Evolutionary conservation across 2,113 vertebrate species (phyloP).

Genomic region (Trogon melanurus): DNA sequence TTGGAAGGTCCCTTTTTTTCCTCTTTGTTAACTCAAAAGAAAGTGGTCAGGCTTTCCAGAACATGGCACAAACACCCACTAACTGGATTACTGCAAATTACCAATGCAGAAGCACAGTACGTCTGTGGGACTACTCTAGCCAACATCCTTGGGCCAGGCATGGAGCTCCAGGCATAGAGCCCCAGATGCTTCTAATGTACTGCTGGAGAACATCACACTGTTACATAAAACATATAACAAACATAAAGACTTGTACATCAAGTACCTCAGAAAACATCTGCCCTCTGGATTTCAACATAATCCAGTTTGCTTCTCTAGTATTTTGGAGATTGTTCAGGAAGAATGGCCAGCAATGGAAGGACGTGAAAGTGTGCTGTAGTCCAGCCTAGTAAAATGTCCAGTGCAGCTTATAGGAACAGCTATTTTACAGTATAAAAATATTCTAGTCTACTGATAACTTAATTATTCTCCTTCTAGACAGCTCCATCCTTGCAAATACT

Average conservation of each 20-base stretch:
- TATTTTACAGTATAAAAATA: background rate
- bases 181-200: background rate
- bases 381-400: background rate
- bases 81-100: background rate
- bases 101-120: background rate
- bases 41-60: background rate
- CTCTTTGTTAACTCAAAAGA: background rate
- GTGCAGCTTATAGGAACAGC: background rate
- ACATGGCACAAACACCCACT: background rate
- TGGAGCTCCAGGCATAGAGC: background rate
- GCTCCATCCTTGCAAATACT: background rate
- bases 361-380: accelerated
- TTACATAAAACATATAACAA: background rate
- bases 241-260: background rate
- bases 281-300: background rate
- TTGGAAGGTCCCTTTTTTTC: background rate
- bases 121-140: background rate
- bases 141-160: background rate
- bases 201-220: background rate
- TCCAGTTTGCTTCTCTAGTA: background rate
- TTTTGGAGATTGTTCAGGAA: background rate
- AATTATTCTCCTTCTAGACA: background rate
- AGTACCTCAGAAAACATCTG: background rate
- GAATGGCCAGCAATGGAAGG: background rate
- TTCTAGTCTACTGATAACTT: background rate